Evolutionary conservation across 2,113 vertebrate species (phyloP), one percentile per base, ranked within the genome.

Genomic region (Leucosticte australis): DNA sequence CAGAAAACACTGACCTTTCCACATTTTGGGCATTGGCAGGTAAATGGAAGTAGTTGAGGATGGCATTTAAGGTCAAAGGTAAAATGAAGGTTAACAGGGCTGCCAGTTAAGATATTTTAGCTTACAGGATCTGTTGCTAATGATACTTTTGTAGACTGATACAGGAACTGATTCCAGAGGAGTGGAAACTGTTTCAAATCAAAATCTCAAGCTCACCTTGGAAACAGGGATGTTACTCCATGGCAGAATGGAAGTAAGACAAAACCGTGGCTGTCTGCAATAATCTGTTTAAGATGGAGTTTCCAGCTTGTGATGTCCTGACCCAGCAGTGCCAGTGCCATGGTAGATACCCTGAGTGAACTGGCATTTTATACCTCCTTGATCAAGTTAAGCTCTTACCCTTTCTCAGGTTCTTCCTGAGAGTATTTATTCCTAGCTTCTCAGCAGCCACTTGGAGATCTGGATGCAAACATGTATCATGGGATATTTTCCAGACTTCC

Each of bases 231-330:
- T 11, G 11, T 68, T 78, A 75, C n/a, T 79, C 15, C 18, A 8
- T 10, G 49, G 70, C 41, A 85, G 49, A 83, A 85, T 23, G 28
- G 37, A 78, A 80, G 22, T 24, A 53, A 84, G 37, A 68, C 10
- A 60, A 64, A 84, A 21, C 26, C 4, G 8, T 46, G 27, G 2
- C 27, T 85, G 31, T 50, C 67, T 92, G 53, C 41, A 55, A 33
- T 37, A 15, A n/a, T 37, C 4, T 56, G 11, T 39, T 59, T 68
- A 59, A 53, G 49, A 39, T 50, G 21, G 12, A 28, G 13, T 74
- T 80, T 81, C 31, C 5, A 3, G 14, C 27, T 81, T 83, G 17
- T 0, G 0, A 9, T 35, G 30, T 75, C 33, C 14, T 91, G 46
- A 59, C 33, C 15, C 31, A 41, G 10, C 12, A 71, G 64, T n/a